Base-by-base conservation (phyloP, 2,888 invertebrate genomes). In the Heliconius ethilla region DNA sequence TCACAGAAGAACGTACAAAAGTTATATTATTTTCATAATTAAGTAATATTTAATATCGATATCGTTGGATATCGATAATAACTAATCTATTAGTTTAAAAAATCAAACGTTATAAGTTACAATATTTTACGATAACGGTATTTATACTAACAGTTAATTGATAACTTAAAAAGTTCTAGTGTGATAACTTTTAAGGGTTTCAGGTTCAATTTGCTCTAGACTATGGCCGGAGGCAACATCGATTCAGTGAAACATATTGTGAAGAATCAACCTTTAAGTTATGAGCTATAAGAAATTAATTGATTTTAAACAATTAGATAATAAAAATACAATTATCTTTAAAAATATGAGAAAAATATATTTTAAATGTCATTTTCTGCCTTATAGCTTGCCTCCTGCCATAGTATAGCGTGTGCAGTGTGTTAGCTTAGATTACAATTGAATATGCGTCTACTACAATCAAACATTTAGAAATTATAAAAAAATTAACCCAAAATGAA, bases 401-500 rank as follows among this genome's bases (percentile, higher is more conserved):
- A 75, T 59, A 66, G 76, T 75, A 66, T 70, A 81, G 75, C 70
- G 59, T 29, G 75, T 79, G 78, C 70, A 55, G 76, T 78, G 77
- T 70, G 27, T 33, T 81, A 40, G 75, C 72, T 72, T 75, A 69
- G 65, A 75, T 66, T 79, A 67, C 51, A 67, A 72, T 78, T 75
- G 63, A 66, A 78, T 81, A 82, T 80, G 82, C 81, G 79, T 82
- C 85, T 86, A 86, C 84, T 80, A 86, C 85, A 86, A 80, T 80
- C 78, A 84, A 83, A 81, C 77, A 81, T 78, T 81, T 84, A 82
- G 82, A 84, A 84, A 83, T 84, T 81, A 82, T 84, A 82, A 83
- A 84, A 84, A 82, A 84, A 78, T 76, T 81, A 82, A 59, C 73
- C 79, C 78, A 75, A 77, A 77, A 81, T 75, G 63, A 73, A 51